phyloP scores from a whole-genome alignment of 2,797 vertebrate species.

The Acrossocheilus wenchowensis region DNA sequence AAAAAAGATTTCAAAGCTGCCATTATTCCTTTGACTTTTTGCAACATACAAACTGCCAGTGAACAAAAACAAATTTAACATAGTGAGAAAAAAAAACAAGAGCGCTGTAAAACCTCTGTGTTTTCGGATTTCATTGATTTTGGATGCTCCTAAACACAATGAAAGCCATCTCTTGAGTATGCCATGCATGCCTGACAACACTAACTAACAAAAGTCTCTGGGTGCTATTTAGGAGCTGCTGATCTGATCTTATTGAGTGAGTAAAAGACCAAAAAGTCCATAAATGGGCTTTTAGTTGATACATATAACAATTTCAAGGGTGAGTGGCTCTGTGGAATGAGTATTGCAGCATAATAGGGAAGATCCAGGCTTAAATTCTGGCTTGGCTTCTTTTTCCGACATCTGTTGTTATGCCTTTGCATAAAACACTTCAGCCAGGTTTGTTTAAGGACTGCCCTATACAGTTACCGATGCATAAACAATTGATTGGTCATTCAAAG shows the following conservation, averaged over 20 bases:
- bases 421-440: background rate
- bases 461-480: background rate
- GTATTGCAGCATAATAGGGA: background rate
- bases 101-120: background rate
- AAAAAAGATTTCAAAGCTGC: constrained; percentile 11
- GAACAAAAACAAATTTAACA: background rate
- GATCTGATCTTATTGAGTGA: constrained; percentile 33
- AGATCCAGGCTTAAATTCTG: constrained; percentile 24
- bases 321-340: constrained; percentile 26
- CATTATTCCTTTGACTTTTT: constrained; percentile 23
- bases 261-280: constrained; percentile 21
- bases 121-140: constrained; percentile 28
- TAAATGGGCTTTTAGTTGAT: constrained; percentile 20
- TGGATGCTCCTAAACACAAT: background rate
- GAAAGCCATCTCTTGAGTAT: constrained; percentile 12
- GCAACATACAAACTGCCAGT: background rate
- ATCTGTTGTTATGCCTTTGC: constrained; percentile 2
- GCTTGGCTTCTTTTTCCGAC: constrained; percentile 14
- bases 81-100: background rate
- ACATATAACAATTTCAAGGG: constrained; percentile 33
- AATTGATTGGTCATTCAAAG: background rate
- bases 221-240: background rate
- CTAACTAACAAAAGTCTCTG: constrained; percentile 34
- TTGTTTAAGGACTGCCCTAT: background rate
- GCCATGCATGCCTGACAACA: background rate